Evolutionary conservation across 2,797 vertebrate genomes (phyloP), one percentile per base, ranked within the genome.

Genomic region (Choloepus didactylus): DNA sequence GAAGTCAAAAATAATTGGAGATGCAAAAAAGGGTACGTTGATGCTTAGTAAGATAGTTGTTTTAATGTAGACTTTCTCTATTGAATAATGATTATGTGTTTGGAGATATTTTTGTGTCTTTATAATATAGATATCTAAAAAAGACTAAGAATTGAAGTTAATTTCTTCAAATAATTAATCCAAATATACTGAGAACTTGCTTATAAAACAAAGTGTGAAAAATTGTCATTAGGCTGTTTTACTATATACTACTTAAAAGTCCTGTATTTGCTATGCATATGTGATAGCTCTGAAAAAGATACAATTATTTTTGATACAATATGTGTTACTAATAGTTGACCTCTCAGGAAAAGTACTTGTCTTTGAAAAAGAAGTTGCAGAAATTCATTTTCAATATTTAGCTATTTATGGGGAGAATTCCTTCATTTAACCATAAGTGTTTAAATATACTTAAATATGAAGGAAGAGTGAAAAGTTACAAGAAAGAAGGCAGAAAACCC

Each of bases 391-490:
- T 35, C 46, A 77, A 54, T 31, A 18, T 77, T 5, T 54, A 16
- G 19, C 19, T 70, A 23, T 70, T 66, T 77, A 49, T 77, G 75
- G 18, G 35, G 75, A 54, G 29, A n/a, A 77, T 77, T 14, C 54
- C 11, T 54, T 77, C 29, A 51, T 49, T 54, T 21, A 77, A 19
- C n/a, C 29, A n/a, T 18, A 9, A n/a, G 16, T 35, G 35, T 35
- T 35, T 35, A 35, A 35, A 2, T 35, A 35, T 35, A 35, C 35
- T 35, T 35, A 35, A 35, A 35, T 72, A 44, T 70, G 27, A 89
- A 89, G 87, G 80, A 38, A 56, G 19, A 83, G 38, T 64, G n/a
- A n/a, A 54, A 81, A 77, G 10, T 87, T 89, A 87, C 54, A 93
- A 82, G 54, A 92, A 86, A 18, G n/a, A 72, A 94, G 77, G 16